Evolutionary conservation across 2,113 vertebrate genomes (phyloP).

Genomic region (Sminthopsis crassicaudata): DNA sequence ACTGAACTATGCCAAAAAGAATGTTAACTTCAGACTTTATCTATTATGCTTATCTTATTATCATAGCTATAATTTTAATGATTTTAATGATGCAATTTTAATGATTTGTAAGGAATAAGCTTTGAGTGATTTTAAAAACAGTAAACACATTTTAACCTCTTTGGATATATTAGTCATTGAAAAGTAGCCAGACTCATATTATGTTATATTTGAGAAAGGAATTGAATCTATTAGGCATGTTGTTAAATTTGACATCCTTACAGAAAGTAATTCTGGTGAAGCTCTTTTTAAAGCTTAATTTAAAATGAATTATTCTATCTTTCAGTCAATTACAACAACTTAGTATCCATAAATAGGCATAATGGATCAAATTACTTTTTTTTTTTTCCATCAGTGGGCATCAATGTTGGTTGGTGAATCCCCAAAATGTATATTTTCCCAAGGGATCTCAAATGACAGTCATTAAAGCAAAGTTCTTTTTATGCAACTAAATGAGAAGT

Average conservation of each 20-base stretch:
- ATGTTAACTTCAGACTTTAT: not conserved
- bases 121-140: conserved; percentile 16
- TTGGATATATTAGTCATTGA: conserved; percentile 19
- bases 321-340: conserved; percentile 45
- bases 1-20: conserved; percentile 19
- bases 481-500: conserved; percentile 33
- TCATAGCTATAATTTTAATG: conserved; percentile 4
- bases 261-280: conserved; percentile 41
- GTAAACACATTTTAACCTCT: conserved; percentile 36
- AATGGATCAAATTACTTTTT: conserved; percentile 49
- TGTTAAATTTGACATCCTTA: conserved; percentile 39
- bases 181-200: not conserved
- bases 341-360: conserved; percentile 28
- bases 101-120: conserved; percentile 3
- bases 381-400: conserved; percentile 30
- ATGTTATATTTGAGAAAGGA: conserved; percentile 50
- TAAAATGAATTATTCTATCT: conserved; percentile 49
- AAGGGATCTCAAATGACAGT: conserved; percentile 8
- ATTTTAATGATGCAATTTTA: not conserved
- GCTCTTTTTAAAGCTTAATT: conserved; percentile 51
- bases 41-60: not conserved
- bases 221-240: conserved; percentile 14
- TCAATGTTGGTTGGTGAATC: conserved; percentile 36
- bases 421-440: conserved; percentile 16
- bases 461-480: not conserved